Conservation (phyloP, 2,888 invertebrate species). For the Fissipunctia ypsillon region DNA sequence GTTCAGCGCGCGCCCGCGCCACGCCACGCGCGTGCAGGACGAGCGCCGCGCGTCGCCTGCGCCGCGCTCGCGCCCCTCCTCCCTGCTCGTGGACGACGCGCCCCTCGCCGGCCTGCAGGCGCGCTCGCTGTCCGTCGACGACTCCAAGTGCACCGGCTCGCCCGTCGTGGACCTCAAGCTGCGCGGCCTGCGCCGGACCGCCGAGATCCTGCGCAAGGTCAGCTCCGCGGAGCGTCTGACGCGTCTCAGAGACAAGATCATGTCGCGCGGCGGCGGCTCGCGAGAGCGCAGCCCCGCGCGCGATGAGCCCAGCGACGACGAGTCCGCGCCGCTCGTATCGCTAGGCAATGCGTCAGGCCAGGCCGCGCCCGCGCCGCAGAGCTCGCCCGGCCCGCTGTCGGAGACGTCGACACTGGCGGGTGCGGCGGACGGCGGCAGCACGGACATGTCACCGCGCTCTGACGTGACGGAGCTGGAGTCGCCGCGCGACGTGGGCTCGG, state of each 20-base stretch:
- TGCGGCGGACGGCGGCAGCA: constrained; percentile 70
- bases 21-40: constrained; percentile 67
- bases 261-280: constrained; percentile 80
- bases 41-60: constrained; percentile 70
- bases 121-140: constrained; percentile 85
- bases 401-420: constrained; percentile 70
- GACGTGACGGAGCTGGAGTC: constrained; percentile 85
- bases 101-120: constrained; percentile 66
- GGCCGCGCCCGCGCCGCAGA: constrained; percentile 43
- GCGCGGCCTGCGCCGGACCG: constrained; percentile 80
- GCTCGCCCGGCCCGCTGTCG: constrained; percentile 65
- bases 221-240: constrained; percentile 84
- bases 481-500: constrained; percentile 73
- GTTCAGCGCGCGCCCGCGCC: constrained; percentile 80
- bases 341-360: constrained; percentile 68
- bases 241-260: constrained; percentile 83
- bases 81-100: constrained; percentile 79
- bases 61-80: constrained; percentile 78
- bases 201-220: constrained; percentile 82
- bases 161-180: constrained; percentile 80
- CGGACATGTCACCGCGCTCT: constrained; percentile 84
- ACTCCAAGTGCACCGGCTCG: constrained; percentile 77
- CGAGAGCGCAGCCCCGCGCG: constrained; percentile 83
- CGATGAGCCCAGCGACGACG: constrained; percentile 91
- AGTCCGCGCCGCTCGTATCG: constrained; percentile 92